Percentiles rank a stretch among this genome's conserved stretches.
Conservation (phyloP, 2,113 vertebrate species). For the Mesitornis unicolor region DNA sequence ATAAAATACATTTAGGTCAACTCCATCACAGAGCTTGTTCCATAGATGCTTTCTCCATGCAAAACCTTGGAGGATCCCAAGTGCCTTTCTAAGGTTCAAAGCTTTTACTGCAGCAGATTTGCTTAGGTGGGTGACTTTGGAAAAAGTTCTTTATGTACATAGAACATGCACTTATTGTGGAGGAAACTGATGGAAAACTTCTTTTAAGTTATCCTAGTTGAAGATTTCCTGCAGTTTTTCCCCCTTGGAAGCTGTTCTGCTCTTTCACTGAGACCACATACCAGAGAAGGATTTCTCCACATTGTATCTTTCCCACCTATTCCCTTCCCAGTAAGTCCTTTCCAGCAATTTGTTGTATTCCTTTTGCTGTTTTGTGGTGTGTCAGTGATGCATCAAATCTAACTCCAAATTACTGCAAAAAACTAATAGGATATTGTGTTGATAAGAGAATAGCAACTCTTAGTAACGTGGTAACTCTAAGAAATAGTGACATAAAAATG, state of each 20-base stretch:
- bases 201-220: not conserved
- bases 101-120: not conserved
- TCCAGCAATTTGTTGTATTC: not conserved
- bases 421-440: not conserved
- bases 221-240: not conserved
- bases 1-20: not conserved
- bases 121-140: not conserved
- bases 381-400: not conserved
- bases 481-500: not conserved
- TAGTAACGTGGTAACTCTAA: not conserved
- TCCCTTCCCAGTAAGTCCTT: not conserved
- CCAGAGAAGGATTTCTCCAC: not conserved
- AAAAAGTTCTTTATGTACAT: not conserved
- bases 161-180: not conserved
- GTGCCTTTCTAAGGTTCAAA: not conserved
- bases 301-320: not conserved
- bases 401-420: not conserved
- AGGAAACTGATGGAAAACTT: not conserved
- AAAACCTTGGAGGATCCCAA: not conserved
- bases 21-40: not conserved
- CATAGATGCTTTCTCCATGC: not conserved
- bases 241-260: not conserved
- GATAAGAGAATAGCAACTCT: not conserved
- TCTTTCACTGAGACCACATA: not conserved
- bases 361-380: not conserved